phyloP scores from a whole-genome alignment of 2,888 invertebrate species.

The Cephus pulcher region DNA sequence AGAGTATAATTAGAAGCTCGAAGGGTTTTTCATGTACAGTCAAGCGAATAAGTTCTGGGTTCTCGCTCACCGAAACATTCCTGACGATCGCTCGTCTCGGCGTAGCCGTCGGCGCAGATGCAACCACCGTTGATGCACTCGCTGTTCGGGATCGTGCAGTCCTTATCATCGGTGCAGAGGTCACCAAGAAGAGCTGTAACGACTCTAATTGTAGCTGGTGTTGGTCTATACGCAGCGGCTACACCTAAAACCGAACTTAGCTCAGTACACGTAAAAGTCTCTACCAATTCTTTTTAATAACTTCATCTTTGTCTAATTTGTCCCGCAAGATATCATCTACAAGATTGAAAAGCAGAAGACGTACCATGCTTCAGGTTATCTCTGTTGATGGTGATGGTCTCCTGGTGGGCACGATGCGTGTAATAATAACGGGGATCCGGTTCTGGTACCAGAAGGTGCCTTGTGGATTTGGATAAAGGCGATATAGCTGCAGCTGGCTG shows the following conservation, averaged over 20 bases:
- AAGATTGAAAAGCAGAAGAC: neutral
- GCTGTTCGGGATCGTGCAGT: conserved; percentile 79
- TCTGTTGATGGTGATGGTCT: conserved; percentile 62
- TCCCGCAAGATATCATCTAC: neutral
- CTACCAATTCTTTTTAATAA: too few relatives aligned
- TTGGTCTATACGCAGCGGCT: conserved; percentile 71
- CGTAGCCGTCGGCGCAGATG: conserved; percentile 77
- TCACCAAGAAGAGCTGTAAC: conserved; percentile 81
- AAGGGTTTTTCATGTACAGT: neutral
- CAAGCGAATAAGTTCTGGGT: neutral
- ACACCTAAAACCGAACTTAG: conserved; percentile 39
- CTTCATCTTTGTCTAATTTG: neutral
- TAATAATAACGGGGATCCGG: conserved; percentile 76
- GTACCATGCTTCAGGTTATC: conserved; percentile 65
- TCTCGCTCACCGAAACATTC: conserved; percentile 70
- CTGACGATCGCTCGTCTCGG: conserved; percentile 74
- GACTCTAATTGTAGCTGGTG: conserved; percentile 74
- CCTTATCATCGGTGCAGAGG: conserved; percentile 76
- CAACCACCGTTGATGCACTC: conserved; percentile 81
- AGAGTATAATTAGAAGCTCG: neutral
- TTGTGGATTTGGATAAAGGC: conserved; percentile 81
- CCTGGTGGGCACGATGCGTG: conserved; percentile 68
- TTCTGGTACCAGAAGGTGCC: conserved; percentile 78
- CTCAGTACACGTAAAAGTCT: neutral
- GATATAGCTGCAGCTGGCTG: conserved; percentile 82